Base-by-base conservation (phyloP, 2,113 vertebrate genomes). In the Taurulus bubalis region DNA sequence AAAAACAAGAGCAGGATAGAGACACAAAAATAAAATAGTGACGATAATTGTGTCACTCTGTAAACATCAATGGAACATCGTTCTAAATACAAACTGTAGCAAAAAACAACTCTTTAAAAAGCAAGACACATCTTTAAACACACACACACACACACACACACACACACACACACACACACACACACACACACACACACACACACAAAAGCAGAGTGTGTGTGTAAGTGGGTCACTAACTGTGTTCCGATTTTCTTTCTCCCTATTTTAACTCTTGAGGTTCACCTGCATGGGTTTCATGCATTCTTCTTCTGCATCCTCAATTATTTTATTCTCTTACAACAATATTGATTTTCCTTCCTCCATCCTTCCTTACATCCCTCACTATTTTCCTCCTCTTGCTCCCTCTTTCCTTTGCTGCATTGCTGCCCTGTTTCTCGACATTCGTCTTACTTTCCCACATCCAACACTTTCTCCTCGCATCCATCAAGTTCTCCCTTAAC, bases 171-270 rank as follows among this genome's bases (percentile, higher is more conserved):
- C 40, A 77, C 26, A 26, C 38, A 62, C 53, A 45, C 36, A 24
- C 62, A 40, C 62, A 40, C 38, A 26, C n/a, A 60, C 45, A 38
- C 42, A 77, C 26, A 28, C 40, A 63, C 38, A 45, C n/a, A 28
- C 0, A 64, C 24, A 53, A 53, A 83, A 40, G 67, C 26, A 63
- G 47, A 34, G 38, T 87, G 34, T 34, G 34, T 58, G 51, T 55
- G 66, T 42, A 82, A 87, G 79, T 87, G 53, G 78, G 87, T 72
- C 81, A 34, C 58, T 69, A 82, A 75, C 75, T 67, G 45, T 71
- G 51, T 67, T 68, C 75, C 71, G 71, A 8, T 80, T 82, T 76
- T 71, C 18, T 8, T 63, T 47, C 47, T 79, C 40, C 11, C 22
- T 24, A 0, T 69, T 74, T 70, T 67, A 28, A 24, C 28, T 60